Conservation (phyloP, 2,113 vertebrate species). For the Narcine bancroftii region DNA sequence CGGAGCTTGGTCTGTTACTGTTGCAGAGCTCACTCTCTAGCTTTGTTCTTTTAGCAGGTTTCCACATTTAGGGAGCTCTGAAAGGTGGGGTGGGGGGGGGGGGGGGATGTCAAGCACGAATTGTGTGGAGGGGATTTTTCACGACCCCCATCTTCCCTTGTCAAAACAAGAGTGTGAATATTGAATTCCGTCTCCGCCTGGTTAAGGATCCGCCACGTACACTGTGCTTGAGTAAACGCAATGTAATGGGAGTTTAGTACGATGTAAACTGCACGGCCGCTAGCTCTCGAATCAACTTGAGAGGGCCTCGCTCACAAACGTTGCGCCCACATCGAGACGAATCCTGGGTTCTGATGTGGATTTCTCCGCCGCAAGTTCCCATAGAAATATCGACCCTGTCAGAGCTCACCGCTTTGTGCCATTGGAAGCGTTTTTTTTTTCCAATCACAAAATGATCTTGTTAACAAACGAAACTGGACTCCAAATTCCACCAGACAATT, state of each 20-base stretch:
- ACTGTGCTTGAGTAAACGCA: not conserved
- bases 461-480: not conserved
- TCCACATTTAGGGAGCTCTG: not conserved
- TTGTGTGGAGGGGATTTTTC: not conserved
- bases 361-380: not conserved
- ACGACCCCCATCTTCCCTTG: not conserved
- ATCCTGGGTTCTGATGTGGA: not conserved
- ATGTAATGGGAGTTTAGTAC: not conserved
- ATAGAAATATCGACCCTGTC: not conserved
- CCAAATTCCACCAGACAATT: not conserved
- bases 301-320: not conserved
- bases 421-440: not conserved
- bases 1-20: not conserved
- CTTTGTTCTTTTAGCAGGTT: no score
- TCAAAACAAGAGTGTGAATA: no score
- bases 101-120: not conserved
- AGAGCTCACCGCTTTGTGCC: not conserved
- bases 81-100: not conserved
- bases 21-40: not conserved
- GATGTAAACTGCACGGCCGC: no score
- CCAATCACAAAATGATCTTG: not conserved
- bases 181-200: not conserved
- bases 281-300: slow-evolving; percentile 11
- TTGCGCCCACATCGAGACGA: not conserved
- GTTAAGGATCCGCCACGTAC: not conserved